Base-by-base conservation (phyloP, 1,140 invertebrate genomes). In the Drosophila tristis region DNA sequence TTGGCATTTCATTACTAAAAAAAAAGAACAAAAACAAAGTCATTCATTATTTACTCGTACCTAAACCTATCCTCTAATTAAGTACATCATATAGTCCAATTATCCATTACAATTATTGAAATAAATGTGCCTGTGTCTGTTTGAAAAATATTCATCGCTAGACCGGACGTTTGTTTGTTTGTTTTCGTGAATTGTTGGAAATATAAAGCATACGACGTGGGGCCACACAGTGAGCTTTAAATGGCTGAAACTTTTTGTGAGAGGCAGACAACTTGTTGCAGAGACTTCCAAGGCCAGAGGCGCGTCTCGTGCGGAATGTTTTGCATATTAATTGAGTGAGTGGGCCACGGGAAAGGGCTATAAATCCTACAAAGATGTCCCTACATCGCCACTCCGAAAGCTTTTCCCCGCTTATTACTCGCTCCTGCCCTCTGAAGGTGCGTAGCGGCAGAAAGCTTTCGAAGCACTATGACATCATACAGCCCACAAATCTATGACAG, bases 401-500 rank as follows among this genome's bases (percentile, higher is more conserved):
- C 45, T 70, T 44, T 65, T 29, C 2, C 7, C 25, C 42, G 31
- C 25, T 9, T 23, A 31, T 3, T 31, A 9, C 54, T 56, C 23
- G 11, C n/a, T 13, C 47, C 3, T 23, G 31, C 23, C 20, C 31
- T 9, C 31, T 8, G 9, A 42, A 44, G 39, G 5, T 7, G 25
- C n/a, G 31, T 7, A 20, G 16, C 31, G 11, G 13, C 23, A 16
- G 42, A 54, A 56, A 70, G 73, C 64, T 68, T 63, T 63, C 6
- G 2, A 25, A 16, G 1, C n/a, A 25, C 25, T 53, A 68, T 86
- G 81, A 86, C 81, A 87, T 86, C 81, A 86, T 86, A 64, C 74
- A 68, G 49, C 78, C 81, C 78, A 78, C 75, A 55, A 74, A 39
- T 60, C 43, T 62, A 63, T 31, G 53, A 51, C 43, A 56, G 68